Percentiles rank a stretch among this genome's conserved stretches.
Conservation (phyloP, 2,113 vertebrate genomes). For the Narcine bancroftii region DNA sequence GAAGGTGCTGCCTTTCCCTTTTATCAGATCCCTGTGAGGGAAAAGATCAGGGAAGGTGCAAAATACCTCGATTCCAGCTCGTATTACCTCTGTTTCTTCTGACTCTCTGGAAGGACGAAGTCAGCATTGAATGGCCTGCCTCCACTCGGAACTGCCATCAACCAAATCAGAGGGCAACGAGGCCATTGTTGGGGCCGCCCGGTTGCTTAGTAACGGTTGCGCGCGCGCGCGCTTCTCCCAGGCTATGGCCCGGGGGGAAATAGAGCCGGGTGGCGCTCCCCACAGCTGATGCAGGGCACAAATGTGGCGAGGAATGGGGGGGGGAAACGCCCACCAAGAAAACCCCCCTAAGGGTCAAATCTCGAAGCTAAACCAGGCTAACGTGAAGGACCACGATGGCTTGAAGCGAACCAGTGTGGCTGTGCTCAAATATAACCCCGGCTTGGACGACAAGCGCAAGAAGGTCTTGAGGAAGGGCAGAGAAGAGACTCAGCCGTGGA, state of each 20-base stretch:
- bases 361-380: neutral
- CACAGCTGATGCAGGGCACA: neutral
- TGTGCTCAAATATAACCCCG: conserved; percentile 13
- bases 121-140: neutral
- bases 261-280: neutral
- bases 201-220: conserved; percentile 28
- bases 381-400: neutral
- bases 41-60: neutral
- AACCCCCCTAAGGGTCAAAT: neutral
- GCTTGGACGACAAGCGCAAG: neutral
- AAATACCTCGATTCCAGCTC: neutral
- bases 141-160: neutral
- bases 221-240: neutral
- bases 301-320: neutral
- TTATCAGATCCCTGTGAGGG: neutral
- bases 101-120: neutral
- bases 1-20: too few relatives aligned
- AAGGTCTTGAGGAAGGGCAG: neutral
- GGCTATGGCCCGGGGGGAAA: neutral
- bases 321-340: neutral
- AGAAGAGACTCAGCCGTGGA: neutral
- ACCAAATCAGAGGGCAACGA: neutral
- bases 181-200: neutral
- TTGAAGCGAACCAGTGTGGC: conserved; percentile 21
- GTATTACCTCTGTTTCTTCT: conserved; percentile 10